These are phyloP conservation scores for Triplophysa tibetana DNA, from an alignment of 2,113 vertebrate species.

Conservation along the genomic window DNA sequence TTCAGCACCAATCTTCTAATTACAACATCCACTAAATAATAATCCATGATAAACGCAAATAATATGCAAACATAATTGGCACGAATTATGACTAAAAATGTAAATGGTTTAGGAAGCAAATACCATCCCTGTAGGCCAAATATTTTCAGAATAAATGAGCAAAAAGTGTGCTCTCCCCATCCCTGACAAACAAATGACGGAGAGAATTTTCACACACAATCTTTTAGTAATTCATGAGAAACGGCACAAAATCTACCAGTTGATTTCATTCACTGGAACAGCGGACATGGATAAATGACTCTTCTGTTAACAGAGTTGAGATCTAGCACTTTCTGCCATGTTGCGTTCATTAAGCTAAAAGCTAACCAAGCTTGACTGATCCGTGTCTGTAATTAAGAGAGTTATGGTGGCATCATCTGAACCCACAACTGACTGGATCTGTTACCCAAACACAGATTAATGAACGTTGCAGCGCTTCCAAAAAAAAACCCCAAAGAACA, in stretches of 20 bases:
- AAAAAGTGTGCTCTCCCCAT: neutral
- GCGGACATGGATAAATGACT: slow-evolving; percentile 67
- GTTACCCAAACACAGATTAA: slow-evolving; percentile 56
- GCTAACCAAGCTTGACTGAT: slow-evolving; percentile 59
- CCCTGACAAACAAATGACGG: neutral
- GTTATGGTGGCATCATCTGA: slow-evolving; percentile 32
- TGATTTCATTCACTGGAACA: slow-evolving; percentile 75
- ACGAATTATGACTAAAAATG: too few species aligned
- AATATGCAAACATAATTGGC: too few species aligned
- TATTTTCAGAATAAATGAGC: neutral
- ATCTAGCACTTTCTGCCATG: slow-evolving; percentile 71
- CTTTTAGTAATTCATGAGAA: slow-evolving; percentile 57
- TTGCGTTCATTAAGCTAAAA: slow-evolving; percentile 69
- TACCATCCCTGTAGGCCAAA: neutral
- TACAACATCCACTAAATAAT: too few species aligned
- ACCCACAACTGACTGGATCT: slow-evolving; percentile 42
- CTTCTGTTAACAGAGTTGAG: slow-evolving; percentile 70
- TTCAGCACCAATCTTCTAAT: too few species aligned
- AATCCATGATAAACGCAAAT: too few species aligned
- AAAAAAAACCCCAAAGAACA: neutral
- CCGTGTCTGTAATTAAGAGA: slow-evolving; percentile 54
- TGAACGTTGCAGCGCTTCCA: slow-evolving; percentile 38
- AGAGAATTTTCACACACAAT: slow-evolving; percentile 31
- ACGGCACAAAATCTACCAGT: slow-evolving; percentile 35
- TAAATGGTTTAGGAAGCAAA: too few species aligned